Percentiles rank a stretch among this genome's conserved stretches.
Evolutionary conservation across 2,797 vertebrate genomes (phyloP).

Genomic region (Tragelaphus oryx): DNA sequence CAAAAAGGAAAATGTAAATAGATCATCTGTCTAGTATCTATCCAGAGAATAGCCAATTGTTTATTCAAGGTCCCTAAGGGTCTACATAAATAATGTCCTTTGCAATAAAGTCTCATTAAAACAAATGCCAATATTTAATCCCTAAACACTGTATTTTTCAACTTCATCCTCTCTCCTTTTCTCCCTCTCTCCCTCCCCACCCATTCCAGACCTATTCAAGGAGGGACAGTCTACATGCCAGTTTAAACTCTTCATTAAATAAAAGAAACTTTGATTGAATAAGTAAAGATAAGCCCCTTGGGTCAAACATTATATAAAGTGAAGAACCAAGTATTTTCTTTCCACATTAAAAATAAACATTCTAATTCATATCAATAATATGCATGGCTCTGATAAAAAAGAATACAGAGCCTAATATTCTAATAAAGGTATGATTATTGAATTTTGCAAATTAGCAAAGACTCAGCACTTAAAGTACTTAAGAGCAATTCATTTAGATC

Average conservation of each 20-base stretch:
- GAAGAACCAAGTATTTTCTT: constrained; percentile 8
- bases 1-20: constrained; percentile 86
- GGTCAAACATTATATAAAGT: constrained; percentile 3
- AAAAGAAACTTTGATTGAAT: constrained; percentile 6
- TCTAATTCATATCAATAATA: not conserved
- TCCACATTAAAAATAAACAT: not conserved
- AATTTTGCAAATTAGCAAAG: constrained; percentile 25
- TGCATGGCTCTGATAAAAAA: not conserved
- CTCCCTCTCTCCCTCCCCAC: not conserved
- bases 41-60: constrained; percentile 77
- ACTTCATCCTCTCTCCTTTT: not conserved
- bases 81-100: constrained; percentile 78
- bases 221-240: not conserved
- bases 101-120: constrained; percentile 77
- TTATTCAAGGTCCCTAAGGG: constrained; percentile 77
- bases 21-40: constrained; percentile 81
- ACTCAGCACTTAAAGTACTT: not conserved
- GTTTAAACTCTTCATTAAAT: constrained; percentile 4
- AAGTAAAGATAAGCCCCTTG: not conserved
- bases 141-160: not conserved
- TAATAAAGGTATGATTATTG: not conserved
- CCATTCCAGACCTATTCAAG: not conserved
- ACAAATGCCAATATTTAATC: constrained; percentile 55
- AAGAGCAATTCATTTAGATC: not conserved
- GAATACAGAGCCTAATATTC: not conserved